phyloP scores from a whole-genome alignment of 2,113 vertebrate genomes.

The Callopanchax toddi region DNA sequence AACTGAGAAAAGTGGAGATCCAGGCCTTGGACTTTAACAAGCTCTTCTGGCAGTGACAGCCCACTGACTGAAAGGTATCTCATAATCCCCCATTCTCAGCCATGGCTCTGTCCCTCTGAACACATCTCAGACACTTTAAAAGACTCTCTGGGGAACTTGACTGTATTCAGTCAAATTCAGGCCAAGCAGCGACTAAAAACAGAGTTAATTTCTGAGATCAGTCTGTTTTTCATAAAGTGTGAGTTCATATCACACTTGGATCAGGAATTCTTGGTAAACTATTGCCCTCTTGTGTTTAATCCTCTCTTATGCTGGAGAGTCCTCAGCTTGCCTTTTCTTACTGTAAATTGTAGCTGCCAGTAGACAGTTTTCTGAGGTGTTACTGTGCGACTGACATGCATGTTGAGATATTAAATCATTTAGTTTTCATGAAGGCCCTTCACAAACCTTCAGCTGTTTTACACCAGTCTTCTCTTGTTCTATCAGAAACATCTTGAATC shows the following conservation, averaged over 20 bases:
- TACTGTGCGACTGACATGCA: conserved; percentile 44
- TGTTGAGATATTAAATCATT: conserved; percentile 56
- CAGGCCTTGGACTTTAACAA: conserved; percentile 48
- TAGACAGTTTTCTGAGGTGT: conserved; percentile 49
- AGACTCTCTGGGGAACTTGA: conserved; percentile 36
- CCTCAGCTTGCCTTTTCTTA: conserved; percentile 32
- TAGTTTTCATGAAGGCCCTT: conserved; percentile 27
- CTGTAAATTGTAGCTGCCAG: conserved; percentile 14
- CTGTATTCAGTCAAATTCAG: too few species aligned
- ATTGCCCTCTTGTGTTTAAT: conserved; percentile 82
- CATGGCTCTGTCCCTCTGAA: conserved; percentile 47
- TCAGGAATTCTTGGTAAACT: conserved; percentile 70
- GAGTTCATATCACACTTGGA: conserved; percentile 30
- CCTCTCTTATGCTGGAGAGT: conserved; percentile 43
- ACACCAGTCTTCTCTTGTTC: conserved; percentile 9
- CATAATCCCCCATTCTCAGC: conserved; percentile 36
- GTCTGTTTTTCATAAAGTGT: conserved; percentile 50
- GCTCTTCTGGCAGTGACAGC: conserved; percentile 53
- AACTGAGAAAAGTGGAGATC: conserved; percentile 44
- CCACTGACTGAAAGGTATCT: conserved; percentile 47
- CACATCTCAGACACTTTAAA: conserved; percentile 55
- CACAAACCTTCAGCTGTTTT: conserved; percentile 38
- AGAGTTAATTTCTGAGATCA: conserved; percentile 21
- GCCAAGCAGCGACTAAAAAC: conserved; percentile 29
- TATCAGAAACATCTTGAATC: conserved; percentile 65